Evolutionary conservation across 2,888 invertebrate genomes (phyloP), one percentile per base, ranked within the genome.

Genomic region (Drosophila prolongata): DNA sequence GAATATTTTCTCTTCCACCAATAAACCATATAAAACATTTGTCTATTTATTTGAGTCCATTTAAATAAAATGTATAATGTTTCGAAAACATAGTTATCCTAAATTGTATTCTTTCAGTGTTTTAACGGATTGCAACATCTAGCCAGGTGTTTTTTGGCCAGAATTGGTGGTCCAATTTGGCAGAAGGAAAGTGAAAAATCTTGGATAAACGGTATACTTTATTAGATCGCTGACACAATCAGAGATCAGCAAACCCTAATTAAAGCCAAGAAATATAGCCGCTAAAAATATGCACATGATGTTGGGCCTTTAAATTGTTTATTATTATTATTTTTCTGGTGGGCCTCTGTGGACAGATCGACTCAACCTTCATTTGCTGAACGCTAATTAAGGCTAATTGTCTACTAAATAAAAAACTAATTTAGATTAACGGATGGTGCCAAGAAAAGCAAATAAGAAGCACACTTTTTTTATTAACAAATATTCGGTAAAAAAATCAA

Each of bases 101-200:
- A 10, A 14, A 5, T 30, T 11, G 1, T 2, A 11, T 9, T 58
- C 3, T 58, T 34, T n/a, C 19, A 54, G 58, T 58, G 58, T 38
- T 8, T 8, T 4, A 5, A 2, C 10, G 37, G 6, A 59, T 61
- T 61, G 61, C 61, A 19, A 61, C 30, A 59, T 14, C 13, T 6
- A 27, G 46, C 65, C 65, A 66, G 65, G 65, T 66, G 65, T 54
- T 53, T 53, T 24, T 6, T 40, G 58, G 44, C 64, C 64, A 16
- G 13, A 47, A 37, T 47, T 16, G 46, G 24, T 43, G 35, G 10
- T 27, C 24, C 60, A 2, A 60, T 43, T 55, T 60, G 14, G 30
- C 13, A 14, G 24, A 43, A 49, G 44, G 46, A 54, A 64, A 62
- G 62, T 54, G 38, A 65, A 66, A 65, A 46, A 66, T 40, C 40